Base-by-base conservation (phyloP, 2,888 invertebrate genomes). In the Pherbina coryleti region DNA sequence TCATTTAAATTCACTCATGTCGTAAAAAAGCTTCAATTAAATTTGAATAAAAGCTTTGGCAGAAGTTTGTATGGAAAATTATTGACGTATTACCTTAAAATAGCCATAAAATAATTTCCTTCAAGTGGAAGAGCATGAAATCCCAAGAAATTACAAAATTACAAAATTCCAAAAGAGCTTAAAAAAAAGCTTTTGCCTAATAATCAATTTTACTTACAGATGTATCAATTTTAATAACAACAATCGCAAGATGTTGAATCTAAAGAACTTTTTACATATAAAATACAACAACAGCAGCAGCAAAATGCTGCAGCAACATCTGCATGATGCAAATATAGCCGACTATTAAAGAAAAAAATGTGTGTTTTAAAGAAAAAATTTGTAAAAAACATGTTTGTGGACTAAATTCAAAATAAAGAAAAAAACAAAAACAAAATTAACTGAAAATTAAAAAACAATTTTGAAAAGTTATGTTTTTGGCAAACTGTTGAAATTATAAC, bases 241-340 rank as follows among this genome's bases (percentile, higher is more conserved):
- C 55, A 19, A 19, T 51, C 28, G 34, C 17, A 74, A 74, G 62
- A 62, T 49, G 60, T 49, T 17, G 60, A 75, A 37, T 14, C 28
- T 9, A 64, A 66, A n/a, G 14, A 34, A 73, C 57, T 34, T 60
- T 44, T 60, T 62, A 9, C 62, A 19, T 19, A 28, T 55, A 67
- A 69, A 28, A 71, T 49, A 14, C 17, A 64, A 76, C 7, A 60
- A 75, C 17, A 60, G 70, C 49, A 72, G 70, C 76, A 49, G 73
- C 73, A 75, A 81, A 75, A 73, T 78, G 73, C 77, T 79, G 77
- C 55, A 74, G 9, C 55, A 55, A 55, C 55, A 55, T 19, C 55
- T 19, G n/a, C 55, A 55, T 19, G 22, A 55, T 55, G 55, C 55
- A 64, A 60, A 44, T 74, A 51, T 28, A 66, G 64, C 28, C 9